These are phyloP conservation scores for Eupithecia exiguata DNA, from an alignment of 2,888 invertebrate genomes.

Conservation along the genomic window DNA sequence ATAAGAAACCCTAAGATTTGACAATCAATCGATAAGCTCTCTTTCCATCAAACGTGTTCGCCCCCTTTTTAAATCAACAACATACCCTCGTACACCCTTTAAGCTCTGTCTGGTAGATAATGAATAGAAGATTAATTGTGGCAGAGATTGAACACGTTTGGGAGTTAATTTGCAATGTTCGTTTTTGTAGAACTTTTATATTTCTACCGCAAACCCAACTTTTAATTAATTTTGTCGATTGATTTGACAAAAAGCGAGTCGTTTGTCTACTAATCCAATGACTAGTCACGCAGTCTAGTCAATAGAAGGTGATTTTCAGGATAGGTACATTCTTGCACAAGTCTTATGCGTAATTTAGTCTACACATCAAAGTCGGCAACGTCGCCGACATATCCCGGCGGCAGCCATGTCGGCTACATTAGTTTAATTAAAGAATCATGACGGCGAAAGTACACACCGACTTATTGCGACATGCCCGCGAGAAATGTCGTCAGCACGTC, in stretches of 20 bases:
- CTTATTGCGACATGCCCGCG: no score
- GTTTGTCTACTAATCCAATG: background rate
- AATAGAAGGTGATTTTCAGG: background rate
- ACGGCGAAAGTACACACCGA: no score
- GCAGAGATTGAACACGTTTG: constrained; percentile 10
- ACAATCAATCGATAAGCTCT: background rate
- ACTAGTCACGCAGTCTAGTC: background rate
- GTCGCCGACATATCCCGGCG: background rate
- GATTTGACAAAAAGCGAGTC: background rate
- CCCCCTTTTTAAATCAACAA: background rate
- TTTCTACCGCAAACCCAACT: background rate
- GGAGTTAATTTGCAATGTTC: background rate
- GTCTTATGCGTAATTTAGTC: background rate
- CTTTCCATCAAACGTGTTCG: background rate
- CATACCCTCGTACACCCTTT: background rate
- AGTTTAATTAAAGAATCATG: no score
- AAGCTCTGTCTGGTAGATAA: constrained; percentile 1
- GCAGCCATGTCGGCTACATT: no score
- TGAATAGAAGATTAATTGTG: constrained; percentile 12
- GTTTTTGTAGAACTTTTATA: background rate
- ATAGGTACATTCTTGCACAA: background rate
- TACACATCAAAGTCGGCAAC: background rate
- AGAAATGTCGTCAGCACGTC: no score
- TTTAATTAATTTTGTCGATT: background rate
- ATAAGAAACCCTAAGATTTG: background rate